Evolutionary conservation across 1,140 invertebrate species (phyloP), one percentile per base, ranked within the genome.

Genomic region (Solenopsis invicta): DNA sequence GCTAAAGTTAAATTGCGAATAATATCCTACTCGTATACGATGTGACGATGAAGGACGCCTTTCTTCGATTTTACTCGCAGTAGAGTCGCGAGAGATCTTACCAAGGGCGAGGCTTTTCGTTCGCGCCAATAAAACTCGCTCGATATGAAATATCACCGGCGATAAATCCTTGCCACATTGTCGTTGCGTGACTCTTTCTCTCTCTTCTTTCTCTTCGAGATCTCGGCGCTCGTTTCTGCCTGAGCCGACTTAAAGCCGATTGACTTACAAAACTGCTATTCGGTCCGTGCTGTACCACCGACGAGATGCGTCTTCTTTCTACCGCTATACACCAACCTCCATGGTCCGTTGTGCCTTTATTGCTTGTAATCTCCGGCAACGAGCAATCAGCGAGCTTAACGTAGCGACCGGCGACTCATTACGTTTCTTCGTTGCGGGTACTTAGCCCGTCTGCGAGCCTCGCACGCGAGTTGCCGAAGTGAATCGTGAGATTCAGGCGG

Each of bases 131-230:
- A 87, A 84, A 89, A 87, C 69, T 54, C 62, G 77, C 5, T 45
- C 80, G 74, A 90, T 90, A 90, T 89, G 89, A 89, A 87, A 90
- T 87, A 90, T 41, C 72, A 84, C 76, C 88, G 86, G 54, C 69
- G 69, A 90, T 90, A 89, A 90, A 90, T 88, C 76, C 48, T 89
- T 59, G 66, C 78, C 61, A 88, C 74, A 86, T 90, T 88, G 86
- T 89, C 88, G 69, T 85, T 88, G 78, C 50, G 77, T 64, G 56
- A 77, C 50, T 56, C 59, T 82, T 21, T 59, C 62, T 41, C 4
- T 71, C 24, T 29, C 62, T 59, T 34, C n/a, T 24, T 29, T 29
- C 18, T n/a, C 18, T 21, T 67, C 3, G 59, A 41, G 21, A 54
- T 75, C 45, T 54, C 50, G 10, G n/a, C 13, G 16, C 21, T 61